A percentile compares a stretch with the other conserved stretches of the same genome.
phyloP scores from a whole-genome alignment of 2,797 vertebrate genomes.

The Melanotaenia parkinsoni region DNA sequence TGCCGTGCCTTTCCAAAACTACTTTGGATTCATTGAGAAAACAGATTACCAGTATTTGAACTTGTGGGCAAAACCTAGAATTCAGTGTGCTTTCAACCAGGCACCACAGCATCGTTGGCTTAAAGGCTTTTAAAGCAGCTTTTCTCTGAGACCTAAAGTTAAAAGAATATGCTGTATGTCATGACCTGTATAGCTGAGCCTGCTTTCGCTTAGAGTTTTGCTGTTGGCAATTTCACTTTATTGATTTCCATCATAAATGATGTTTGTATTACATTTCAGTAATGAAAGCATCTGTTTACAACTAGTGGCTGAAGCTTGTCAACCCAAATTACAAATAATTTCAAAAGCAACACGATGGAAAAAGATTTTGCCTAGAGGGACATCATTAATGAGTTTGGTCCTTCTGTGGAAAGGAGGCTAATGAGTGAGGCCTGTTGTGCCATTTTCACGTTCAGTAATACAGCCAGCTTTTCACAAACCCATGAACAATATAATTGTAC shows the following conservation, averaged over 20 bases:
- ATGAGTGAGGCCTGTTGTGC: conserved; percentile 44
- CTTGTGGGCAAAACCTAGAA: conserved; percentile 47
- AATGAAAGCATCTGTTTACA: conserved; percentile 12
- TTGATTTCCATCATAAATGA: neutral
- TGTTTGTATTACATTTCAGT: conserved; percentile 6
- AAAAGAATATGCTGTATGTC: neutral
- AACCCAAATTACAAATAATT: conserved; percentile 30
- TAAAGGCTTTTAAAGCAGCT: conserved; percentile 29
- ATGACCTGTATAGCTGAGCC: neutral
- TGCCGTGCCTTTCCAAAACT: conserved; percentile 58
- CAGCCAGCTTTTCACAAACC: conserved; percentile 37
- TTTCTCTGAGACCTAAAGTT: conserved; percentile 26
- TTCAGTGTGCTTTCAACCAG: conserved; percentile 29
- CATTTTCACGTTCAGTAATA: conserved; percentile 25
- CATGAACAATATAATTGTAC: conserved; percentile 44
- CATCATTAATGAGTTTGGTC: conserved; percentile 35
- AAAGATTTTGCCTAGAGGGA: conserved; percentile 32
- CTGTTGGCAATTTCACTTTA: conserved; percentile 4
- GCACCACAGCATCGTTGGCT: conserved; percentile 57
- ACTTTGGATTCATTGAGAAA: conserved; percentile 53
- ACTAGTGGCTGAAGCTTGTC: conserved; percentile 19
- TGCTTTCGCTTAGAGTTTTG: neutral
- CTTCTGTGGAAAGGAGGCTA: conserved; percentile 52
- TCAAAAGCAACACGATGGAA: conserved; percentile 32
- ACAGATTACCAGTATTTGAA: conserved; percentile 46